phyloP scores from a whole-genome alignment of 1,140 invertebrate species.

The Camponotus floridanus region DNA sequence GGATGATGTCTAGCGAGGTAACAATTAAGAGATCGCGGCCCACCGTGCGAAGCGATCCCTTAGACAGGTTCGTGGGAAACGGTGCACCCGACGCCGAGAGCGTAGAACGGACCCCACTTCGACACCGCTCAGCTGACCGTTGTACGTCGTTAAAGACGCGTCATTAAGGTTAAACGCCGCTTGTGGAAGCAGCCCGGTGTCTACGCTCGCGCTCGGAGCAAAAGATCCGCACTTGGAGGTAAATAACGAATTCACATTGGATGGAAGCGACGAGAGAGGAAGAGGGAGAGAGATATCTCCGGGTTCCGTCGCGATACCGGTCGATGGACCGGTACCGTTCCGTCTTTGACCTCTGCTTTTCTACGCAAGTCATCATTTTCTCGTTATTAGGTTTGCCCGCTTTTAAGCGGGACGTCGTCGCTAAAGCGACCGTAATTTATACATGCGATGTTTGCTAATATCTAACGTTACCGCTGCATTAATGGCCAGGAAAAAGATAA shows the following conservation, averaged over 20 bases:
- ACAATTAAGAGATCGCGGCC: conserved; percentile 83
- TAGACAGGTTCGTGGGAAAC: conserved; percentile 79
- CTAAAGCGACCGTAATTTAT: background rate
- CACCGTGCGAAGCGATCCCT: conserved; percentile 63
- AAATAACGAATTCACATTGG: conserved; percentile 72
- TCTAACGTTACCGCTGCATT: background rate
- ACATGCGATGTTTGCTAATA: background rate
- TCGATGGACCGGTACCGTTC: conserved; percentile 57
- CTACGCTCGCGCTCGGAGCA: conserved; percentile 57
- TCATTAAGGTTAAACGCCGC: conserved; percentile 85
- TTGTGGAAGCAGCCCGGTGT: conserved; percentile 74
- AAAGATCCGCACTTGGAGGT: conserved; percentile 62
- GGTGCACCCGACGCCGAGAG: conserved; percentile 75
- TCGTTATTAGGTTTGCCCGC: conserved; percentile 33
- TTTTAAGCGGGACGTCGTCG: conserved; percentile 29
- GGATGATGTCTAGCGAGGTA: conserved; percentile 68
- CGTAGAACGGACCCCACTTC: conserved; percentile 76
- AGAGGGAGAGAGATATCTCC: background rate
- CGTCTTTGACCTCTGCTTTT: conserved; percentile 62
- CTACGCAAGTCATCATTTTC: conserved; percentile 61
- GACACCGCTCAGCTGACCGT: conserved; percentile 72
- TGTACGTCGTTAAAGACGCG: conserved; percentile 85
- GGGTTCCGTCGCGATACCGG: conserved; percentile 32
- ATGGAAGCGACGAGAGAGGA: background rate
- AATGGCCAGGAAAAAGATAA: background rate